phyloP scores from a whole-genome alignment of 2,797 vertebrate genomes.

The Urocyon cinereoargenteus region DNA sequence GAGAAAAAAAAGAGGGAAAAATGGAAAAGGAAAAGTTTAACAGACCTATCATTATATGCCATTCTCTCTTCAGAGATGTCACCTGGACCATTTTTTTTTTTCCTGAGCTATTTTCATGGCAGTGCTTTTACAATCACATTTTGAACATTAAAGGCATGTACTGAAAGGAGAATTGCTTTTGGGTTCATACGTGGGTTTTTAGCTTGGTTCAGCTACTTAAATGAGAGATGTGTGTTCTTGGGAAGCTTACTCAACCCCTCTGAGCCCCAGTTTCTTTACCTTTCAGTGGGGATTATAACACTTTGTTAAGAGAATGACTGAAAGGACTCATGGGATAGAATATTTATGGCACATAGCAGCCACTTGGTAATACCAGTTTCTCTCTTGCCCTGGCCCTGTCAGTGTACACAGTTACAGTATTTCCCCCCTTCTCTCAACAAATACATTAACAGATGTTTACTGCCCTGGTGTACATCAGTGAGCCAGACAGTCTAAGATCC shows the following conservation, averaged over 20 bases:
- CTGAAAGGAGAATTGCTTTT: not conserved
- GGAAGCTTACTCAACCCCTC: not conserved
- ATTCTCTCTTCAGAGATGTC: conserved; percentile 46
- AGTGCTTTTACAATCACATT: conserved; percentile 21
- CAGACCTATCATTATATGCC: conserved; percentile 40
- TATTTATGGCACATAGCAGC: not conserved
- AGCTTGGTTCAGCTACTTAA: not conserved
- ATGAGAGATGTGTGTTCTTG: not conserved
- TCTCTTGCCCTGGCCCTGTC: not conserved
- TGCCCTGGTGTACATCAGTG: not conserved
- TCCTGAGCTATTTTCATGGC: conserved; percentile 44
- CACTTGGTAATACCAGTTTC: not conserved
- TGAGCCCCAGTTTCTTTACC: not conserved
- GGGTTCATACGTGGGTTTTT: not conserved
- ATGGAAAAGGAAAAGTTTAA: not conserved
- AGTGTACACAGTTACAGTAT: not conserved
- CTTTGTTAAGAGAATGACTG: not conserved
- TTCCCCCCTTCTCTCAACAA: not conserved
- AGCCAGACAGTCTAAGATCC: not conserved
- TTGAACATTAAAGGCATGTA: conserved; percentile 28
- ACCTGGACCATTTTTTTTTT: not conserved
- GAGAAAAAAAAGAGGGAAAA: not conserved
- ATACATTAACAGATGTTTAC: not conserved
- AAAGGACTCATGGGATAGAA: not conserved
- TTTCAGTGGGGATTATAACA: not conserved